phyloP scores from a whole-genome alignment of 2,888 invertebrate genomes.

The Carabus problematicus region DNA sequence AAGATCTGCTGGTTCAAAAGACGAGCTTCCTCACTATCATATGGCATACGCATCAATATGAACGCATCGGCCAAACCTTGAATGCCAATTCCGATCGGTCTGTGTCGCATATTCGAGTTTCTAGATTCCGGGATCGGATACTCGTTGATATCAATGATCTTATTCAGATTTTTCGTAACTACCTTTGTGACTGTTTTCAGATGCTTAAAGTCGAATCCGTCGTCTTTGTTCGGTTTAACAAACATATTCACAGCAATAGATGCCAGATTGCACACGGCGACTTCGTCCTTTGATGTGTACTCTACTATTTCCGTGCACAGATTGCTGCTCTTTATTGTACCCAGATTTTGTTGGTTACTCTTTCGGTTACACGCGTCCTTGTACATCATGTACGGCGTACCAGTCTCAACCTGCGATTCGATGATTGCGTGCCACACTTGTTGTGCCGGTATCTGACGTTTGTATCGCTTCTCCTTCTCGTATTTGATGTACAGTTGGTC shows the following conservation, averaged over 20 bases:
- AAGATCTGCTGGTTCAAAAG: conserved; percentile 94
- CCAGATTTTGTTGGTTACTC: no score
- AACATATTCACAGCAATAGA: conserved; percentile 97
- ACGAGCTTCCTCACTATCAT: conserved; percentile 86
- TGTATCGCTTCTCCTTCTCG: conserved; percentile 74
- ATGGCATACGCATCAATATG: conserved; percentile 90
- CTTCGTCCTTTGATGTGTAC: conserved; percentile 91
- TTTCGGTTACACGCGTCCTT: no score
- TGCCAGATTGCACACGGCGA: conserved; percentile 97
- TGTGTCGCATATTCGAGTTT: conserved; percentile 84
- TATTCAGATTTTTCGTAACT: conserved; percentile 92
- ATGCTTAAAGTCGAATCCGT: conserved; percentile 85
- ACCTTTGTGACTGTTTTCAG: conserved; percentile 88
- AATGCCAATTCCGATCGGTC: conserved; percentile 92
- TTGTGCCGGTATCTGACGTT: conserved; percentile 80
- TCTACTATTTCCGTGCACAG: conserved; percentile 98
- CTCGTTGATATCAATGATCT: conserved; percentile 95
- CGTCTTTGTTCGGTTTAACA: conserved; percentile 75
- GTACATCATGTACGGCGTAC: no score
- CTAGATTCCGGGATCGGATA: conserved; percentile 92
- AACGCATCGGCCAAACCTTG: conserved; percentile 98
- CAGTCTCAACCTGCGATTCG: no score
- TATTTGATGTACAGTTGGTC: conserved; percentile 86
- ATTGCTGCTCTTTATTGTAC: conserved; percentile 98
- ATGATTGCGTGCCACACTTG: conserved; percentile 95